Base-by-base conservation (phyloP, 2,888 invertebrate genomes). In the Caenorhabditis japonica region DNA sequence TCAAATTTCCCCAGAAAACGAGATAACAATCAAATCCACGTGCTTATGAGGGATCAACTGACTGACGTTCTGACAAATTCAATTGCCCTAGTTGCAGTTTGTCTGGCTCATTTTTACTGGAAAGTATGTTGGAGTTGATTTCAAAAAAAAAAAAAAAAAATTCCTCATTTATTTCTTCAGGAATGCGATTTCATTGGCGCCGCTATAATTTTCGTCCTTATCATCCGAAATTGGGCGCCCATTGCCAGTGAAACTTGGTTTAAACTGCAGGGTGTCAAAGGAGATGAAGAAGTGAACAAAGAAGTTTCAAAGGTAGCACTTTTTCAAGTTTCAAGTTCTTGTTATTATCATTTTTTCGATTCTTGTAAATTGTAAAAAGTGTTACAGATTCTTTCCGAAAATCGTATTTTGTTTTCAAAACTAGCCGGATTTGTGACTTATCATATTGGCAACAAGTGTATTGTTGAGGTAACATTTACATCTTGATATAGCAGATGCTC, bases 41-140 rank as follows among this genome's bases (percentile, higher is more conserved):
- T 79, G 10, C 55, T 79, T 8, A 66, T 66, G 72, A 68, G 69
- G 41, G 79, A 79, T 27, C 79, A 79, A 56, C 41, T 52, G 3
- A 75, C 73, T 2, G 79, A 79, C 47, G 68, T 79, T 12, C 17
- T 55, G 5, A 71, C 76, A 1, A 77, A 77, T 21, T 34, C 56
- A 1, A 60, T 76, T n/a, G 75, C 79, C 13, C 68, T 79, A 4
- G 39, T 53, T 21, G 69, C 64, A 3, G 60, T 73, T 4, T 61
- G 62, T 15, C 8, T 62, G 1, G 59, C 74, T 12, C 34, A 64
- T 56, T 27, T 36, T 12, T 33, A 39, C 5, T 52, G 52, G 62
- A 58, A 64, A 23, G 59, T 53, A n/a, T n/a, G n/a, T n/a, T n/a
- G n/a, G n/a, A n/a, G n/a, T n/a, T n/a, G n/a, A n/a, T n/a, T n/a